Conservation (phyloP, 2,113 vertebrate genomes). For the Pluvianellus socialis region DNA sequence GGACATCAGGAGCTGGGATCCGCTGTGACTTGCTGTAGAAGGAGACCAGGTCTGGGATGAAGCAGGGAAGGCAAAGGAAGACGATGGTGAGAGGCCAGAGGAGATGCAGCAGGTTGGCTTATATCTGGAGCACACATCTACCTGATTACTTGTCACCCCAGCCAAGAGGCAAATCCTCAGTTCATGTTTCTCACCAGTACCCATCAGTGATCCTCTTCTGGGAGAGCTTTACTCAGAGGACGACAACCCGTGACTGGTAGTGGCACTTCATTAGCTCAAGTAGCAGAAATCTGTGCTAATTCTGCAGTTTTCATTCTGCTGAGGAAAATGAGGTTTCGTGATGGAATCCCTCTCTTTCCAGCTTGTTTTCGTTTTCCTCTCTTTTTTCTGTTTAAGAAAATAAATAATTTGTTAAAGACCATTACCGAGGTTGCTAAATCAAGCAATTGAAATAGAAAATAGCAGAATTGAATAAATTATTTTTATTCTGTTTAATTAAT, state of each 20-base stretch:
- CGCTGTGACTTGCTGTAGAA: neutral
- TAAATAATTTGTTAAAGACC: neutral
- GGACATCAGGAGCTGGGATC: neutral
- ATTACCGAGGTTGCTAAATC: neutral
- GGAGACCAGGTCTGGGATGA: neutral
- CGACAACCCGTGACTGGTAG: neutral
- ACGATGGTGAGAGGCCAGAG: neutral
- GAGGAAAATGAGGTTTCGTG: neutral
- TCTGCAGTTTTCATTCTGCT: neutral
- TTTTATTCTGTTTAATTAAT: slow-evolving; percentile 30
- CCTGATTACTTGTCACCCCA: neutral
- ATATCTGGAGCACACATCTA: neutral
- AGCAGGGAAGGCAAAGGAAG: neutral
- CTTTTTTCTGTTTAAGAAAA: neutral
- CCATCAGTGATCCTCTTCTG: neutral
- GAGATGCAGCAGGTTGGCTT: neutral
- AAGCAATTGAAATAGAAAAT: neutral
- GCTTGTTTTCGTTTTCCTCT: neutral
- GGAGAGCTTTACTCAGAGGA: neutral
- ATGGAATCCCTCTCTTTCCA: neutral
- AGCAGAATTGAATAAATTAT: neutral
- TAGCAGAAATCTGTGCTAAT: slow-evolving; percentile 7
- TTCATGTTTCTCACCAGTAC: neutral
- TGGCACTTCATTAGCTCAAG: neutral
- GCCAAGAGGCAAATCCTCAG: neutral